Conservation (phyloP, 2,113 vertebrate genomes). For the Sinocyclocheilus anophthalmus region DNA sequence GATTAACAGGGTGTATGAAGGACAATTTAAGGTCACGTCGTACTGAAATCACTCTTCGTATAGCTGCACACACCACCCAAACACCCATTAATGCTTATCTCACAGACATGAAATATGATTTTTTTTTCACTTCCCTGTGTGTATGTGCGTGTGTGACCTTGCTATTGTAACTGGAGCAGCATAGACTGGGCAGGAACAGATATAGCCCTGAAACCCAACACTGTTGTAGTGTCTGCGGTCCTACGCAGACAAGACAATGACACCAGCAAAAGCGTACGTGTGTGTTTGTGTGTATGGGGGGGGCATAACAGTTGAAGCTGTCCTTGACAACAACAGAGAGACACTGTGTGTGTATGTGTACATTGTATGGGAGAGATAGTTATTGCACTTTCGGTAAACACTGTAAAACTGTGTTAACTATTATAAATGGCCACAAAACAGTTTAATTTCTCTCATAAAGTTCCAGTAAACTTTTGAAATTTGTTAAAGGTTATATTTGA, state of each 20-base stretch:
- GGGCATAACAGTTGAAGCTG: slow-evolving; percentile 51
- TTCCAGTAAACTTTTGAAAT: not conserved
- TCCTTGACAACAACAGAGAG: slow-evolving; percentile 40
- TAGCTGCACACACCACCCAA: slow-evolving; percentile 37
- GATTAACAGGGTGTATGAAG: not conserved
- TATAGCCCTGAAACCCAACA: slow-evolving; percentile 64
- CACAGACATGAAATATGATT: slow-evolving; percentile 53
- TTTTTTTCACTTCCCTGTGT: slow-evolving; percentile 29
- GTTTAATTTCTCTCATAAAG: no score
- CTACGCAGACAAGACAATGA: slow-evolving; percentile 64
- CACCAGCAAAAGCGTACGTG: slow-evolving; percentile 56
- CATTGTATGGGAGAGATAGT: slow-evolving; percentile 10
- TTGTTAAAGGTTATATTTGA: not conserved
- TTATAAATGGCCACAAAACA: not conserved
- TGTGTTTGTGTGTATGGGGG: slow-evolving; percentile 31
- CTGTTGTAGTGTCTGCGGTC: slow-evolving; percentile 63
- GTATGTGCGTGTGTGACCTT: slow-evolving; percentile 55
- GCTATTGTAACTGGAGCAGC: slow-evolving; percentile 53
- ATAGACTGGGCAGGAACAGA: slow-evolving; percentile 52
- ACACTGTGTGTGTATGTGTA: not conserved
- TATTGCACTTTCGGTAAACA: slow-evolving; percentile 32
- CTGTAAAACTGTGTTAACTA: slow-evolving; percentile 14
- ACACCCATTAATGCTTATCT: slow-evolving; percentile 19
- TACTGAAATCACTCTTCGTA: not conserved
- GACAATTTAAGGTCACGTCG: not conserved